Evolutionary conservation across 2,888 invertebrate species (phyloP).

Genomic region (Synanthedon myopaeformis): DNA sequence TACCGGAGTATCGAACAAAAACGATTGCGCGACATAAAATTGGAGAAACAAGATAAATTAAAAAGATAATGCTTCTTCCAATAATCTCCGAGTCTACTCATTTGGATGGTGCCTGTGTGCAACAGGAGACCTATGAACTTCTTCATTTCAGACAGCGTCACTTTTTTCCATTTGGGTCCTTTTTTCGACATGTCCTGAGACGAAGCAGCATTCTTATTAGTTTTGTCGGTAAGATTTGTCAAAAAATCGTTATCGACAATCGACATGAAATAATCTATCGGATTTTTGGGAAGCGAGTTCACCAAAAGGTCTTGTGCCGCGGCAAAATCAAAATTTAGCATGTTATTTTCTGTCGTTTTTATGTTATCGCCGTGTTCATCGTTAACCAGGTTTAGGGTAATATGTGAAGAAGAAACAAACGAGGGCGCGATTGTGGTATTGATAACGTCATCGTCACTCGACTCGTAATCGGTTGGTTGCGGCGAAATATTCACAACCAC

Average conservation of each 20-base stretch:
- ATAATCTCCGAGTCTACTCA: constrained; percentile 27
- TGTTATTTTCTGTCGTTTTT: not conserved
- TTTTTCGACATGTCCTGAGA: not conserved
- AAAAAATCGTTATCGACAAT: constrained; percentile 1
- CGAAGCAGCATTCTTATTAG: not conserved
- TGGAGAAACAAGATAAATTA: constrained; percentile 19
- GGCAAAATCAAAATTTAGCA: not conserved
- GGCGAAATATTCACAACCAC: not conserved
- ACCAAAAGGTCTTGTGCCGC: not conserved
- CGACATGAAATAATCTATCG: constrained; percentile 1
- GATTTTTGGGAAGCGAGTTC: not conserved
- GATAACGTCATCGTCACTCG: not conserved
- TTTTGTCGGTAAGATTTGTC: not conserved
- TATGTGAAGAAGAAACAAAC: not conserved
- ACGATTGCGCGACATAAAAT: constrained; percentile 26
- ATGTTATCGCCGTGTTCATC: not conserved
- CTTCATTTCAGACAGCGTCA: constrained; percentile 17
- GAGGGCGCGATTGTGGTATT: not conserved
- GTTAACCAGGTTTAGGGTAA: too few species aligned
- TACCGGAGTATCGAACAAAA: constrained; percentile 27
- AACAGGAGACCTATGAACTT: constrained; percentile 32
- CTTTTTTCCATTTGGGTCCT: constrained; percentile 15
- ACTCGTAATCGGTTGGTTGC: not conserved
- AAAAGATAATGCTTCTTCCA: constrained; percentile 29
- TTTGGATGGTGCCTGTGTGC: constrained; percentile 27